Evolutionary conservation across 1,140 invertebrate species (phyloP), one percentile per base, ranked within the genome.

Genomic region (Drosophila mauritiana): DNA sequence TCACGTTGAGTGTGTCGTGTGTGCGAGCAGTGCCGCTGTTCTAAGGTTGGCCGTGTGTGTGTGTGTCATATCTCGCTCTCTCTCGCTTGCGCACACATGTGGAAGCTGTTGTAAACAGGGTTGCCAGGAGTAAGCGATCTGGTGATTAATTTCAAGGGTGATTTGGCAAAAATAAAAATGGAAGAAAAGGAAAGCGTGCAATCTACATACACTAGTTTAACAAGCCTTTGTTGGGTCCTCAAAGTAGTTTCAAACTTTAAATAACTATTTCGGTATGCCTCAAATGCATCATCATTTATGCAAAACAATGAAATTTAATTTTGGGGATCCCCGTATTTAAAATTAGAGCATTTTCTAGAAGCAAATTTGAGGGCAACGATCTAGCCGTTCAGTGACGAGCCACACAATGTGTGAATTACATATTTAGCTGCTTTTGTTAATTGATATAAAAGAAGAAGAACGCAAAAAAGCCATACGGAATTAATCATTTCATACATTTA

Each of bases 21-120:
- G 72, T 58, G 42, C 37, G 43, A 54, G 72, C 17, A 56, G 73
- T 46, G 63, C 78, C 78, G 82, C 78, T 56, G 77, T 86, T 85
- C 82, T 84, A 86, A 85, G 74, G 65, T 58, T 70, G 54, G 61
- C 51, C 45, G 37, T 51, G 43, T 70, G 45, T 58, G 45, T 58
- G 36, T 52, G 27, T 63, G 48, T 67, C 48, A 54, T 20, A 68
- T 13, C 36, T 53, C 55, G 68, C 63, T 69, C 78, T 75, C 57
- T 61, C 57, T 65, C 62, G 48, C 72, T 88, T 58, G 59, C 84
- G 61, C 62, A 65, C 83, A 88, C 80, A 89, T 88, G 83, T 88
- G 83, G 83, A 88, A 88, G 77, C 76, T 85, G 67, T 72, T 73
- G 73, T 63, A 77, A 84, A 62, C 56, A 84, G 80, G 76, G 77